A percentile compares a stretch with the other conserved stretches of the same genome.
phyloP scores from a whole-genome alignment of 2,888 invertebrate species.

The Empis stercorea region DNA sequence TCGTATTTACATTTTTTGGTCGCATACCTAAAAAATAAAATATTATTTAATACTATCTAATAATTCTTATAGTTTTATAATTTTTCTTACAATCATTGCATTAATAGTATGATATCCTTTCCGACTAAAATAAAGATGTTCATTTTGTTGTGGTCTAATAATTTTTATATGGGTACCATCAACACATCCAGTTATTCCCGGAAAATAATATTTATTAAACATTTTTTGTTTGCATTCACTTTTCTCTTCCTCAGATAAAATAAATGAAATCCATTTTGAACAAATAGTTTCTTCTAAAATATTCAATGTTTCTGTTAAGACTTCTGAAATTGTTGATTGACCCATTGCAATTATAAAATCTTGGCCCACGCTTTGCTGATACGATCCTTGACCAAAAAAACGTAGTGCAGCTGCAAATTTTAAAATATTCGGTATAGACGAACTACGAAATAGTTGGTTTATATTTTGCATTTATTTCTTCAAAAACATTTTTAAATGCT shows the following conservation, averaged over 20 bases:
- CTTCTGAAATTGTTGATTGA: neutral
- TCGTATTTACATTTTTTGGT: neutral
- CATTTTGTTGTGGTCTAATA: neutral
- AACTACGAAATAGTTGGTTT: neutral
- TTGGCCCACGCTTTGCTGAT: neutral
- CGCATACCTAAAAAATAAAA: neutral
- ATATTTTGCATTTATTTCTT: neutral
- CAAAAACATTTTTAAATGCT: neutral
- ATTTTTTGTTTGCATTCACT: neutral
- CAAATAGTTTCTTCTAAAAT: conserved; percentile 2
- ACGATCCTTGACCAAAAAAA: neutral
- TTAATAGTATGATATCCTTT: neutral
- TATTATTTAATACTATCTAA: neutral
- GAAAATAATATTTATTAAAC: neutral
- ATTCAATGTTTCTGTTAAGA: neutral
- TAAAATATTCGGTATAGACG: neutral
- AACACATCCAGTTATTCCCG: neutral
- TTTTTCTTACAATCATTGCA: neutral
- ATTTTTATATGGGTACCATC: conserved; percentile 1
- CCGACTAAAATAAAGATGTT: neutral
- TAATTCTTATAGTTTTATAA: too few species aligned
- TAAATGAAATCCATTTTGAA: neutral
- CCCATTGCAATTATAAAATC: neutral
- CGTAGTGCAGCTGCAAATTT: neutral
- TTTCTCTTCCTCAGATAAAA: neutral